Percentiles rank a stretch among this genome's conserved stretches.
Evolutionary conservation across 1,140 invertebrate genomes (phyloP).

Genomic region (Drepana arcuata): DNA sequence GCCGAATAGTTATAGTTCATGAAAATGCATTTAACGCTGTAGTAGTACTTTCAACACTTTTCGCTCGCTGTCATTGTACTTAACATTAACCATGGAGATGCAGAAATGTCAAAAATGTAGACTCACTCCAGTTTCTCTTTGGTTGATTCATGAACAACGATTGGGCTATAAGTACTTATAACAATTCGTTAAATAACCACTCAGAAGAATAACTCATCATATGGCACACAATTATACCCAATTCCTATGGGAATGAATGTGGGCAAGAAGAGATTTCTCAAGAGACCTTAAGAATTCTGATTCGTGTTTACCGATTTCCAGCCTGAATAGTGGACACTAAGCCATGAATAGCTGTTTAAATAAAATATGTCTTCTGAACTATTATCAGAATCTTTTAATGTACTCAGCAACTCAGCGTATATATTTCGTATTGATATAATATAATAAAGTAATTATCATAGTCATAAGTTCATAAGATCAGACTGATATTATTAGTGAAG

Average conservation of each 20-base stretch:
- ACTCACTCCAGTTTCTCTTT: not conserved
- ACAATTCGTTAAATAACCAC: no score
- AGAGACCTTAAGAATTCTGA: not conserved
- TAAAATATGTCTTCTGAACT: no score
- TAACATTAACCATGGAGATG: no score
- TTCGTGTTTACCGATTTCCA: not conserved
- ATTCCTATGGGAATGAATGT: no score
- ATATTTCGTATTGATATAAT: not conserved
- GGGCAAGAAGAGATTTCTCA: not conserved
- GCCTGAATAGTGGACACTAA: not conserved
- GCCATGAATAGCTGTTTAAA: not conserved
- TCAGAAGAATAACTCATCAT: no score
- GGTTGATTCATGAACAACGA: not conserved
- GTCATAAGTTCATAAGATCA: not conserved
- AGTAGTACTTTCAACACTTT: constrained; percentile 35
- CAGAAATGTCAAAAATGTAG: not conserved
- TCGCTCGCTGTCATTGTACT: no score
- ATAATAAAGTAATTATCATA: not conserved
- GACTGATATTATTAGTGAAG: not conserved
- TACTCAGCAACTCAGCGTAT: not conserved
- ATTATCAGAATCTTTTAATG: no score
- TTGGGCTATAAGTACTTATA: not conserved
- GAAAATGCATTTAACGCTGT: constrained; percentile 40
- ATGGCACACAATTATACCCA: no score
- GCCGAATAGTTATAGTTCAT: constrained; percentile 38